These are phyloP conservation scores for Apodemus agrarius DNA, from an alignment of 2,797 vertebrate genomes.

Conservation along the genomic window DNA sequence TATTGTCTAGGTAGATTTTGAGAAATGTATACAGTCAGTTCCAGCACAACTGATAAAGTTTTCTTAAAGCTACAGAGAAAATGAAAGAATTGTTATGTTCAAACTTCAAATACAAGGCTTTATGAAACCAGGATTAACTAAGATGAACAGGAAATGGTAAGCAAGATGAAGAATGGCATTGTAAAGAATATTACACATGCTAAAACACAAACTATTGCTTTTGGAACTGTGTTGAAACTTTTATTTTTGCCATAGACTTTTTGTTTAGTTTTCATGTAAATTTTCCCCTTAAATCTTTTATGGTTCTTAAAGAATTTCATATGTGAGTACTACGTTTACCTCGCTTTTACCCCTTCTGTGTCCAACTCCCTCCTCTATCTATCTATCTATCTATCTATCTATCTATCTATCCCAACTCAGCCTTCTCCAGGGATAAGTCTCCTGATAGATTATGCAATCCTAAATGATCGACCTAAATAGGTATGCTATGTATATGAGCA, in stretches of 20 bases:
- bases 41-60: neutral
- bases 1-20: neutral
- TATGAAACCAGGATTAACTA: neutral
- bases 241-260: neutral
- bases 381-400: neutral
- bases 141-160: neutral
- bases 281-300: neutral
- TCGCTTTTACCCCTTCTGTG: neutral
- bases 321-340: neutral
- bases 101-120: neutral
- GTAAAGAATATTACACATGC: neutral
- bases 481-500: neutral
- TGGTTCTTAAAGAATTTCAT: neutral
- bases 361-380: neutral
- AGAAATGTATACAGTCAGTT: neutral
- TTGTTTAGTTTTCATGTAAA: neutral
- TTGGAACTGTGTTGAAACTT: neutral
- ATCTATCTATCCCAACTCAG: neutral
- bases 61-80: neutral
- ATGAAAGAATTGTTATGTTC: neutral
- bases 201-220: neutral
- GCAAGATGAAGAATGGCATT: neutral
- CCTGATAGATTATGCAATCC: neutral
- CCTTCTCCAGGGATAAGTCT: neutral
- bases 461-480: neutral